A percentile compares a stretch with the other conserved stretches of the same genome.
Conservation (phyloP, 2,888 invertebrate genomes). For the Lathronympha strigana region DNA sequence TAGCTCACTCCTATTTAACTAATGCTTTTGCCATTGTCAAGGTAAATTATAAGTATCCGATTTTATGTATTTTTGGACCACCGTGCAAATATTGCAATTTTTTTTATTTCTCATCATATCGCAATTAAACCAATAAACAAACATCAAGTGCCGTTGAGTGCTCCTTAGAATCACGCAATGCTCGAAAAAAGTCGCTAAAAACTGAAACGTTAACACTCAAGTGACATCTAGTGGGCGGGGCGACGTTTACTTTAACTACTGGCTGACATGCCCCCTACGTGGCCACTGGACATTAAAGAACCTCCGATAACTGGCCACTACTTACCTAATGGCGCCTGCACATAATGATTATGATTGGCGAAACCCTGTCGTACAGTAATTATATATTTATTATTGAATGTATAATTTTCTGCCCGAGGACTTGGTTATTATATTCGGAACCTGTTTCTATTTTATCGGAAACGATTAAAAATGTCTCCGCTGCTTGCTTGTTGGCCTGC, state of each 20-base stretch:
- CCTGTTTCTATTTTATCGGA: constrained; percentile 29
- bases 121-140: constrained; percentile 18
- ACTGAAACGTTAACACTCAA: constrained; percentile 48
- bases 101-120: constrained; percentile 9
- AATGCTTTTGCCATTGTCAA: no score
- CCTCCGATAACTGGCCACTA: constrained; percentile 60
- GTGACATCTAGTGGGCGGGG: constrained; percentile 70
- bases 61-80: no score
- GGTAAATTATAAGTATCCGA: no score
- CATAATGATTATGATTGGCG: constrained; percentile 67
- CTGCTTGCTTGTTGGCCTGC: constrained; percentile 6
- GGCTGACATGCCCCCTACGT: constrained; percentile 48
- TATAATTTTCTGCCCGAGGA: constrained; percentile 36
- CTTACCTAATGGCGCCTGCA: constrained; percentile 68
- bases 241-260: constrained; percentile 65
- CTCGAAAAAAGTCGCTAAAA: constrained; percentile 53
- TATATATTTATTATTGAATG: constrained; percentile 41
- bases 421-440: constrained; percentile 33
- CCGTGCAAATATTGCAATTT: background rate
- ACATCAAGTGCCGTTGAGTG: constrained; percentile 11
- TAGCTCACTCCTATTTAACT: no score
- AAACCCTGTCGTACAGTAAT: constrained; percentile 35
- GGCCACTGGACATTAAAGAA: constrained; percentile 43
- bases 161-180: constrained; percentile 46
- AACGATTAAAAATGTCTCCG: constrained; percentile 30